Base-by-base conservation (phyloP, 2,113 vertebrate genomes). In the Anoplopoma fimbria region DNA sequence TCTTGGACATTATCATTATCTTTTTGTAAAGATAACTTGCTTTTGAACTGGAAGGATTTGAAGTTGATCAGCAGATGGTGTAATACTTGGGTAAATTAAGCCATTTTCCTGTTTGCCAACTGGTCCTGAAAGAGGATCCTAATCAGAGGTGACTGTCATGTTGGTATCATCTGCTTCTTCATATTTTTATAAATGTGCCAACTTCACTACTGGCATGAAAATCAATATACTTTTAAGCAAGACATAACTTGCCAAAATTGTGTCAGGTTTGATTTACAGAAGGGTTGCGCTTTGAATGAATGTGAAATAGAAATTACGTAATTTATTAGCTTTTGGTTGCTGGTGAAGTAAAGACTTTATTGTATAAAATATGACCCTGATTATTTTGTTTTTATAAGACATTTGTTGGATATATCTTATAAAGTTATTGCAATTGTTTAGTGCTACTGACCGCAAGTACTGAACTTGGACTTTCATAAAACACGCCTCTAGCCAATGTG, bases 321-420 rank as follows among this genome's bases (percentile, higher is more conserved):
- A 95, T 95, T 95, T 96, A 95, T 96, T 94, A 88, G 90, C 40
- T 90, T 92, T 87, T 81, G 89, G 75, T 89, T 90, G 89, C 58
- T 91, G 84, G 88, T 88, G 57, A 93, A 95, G 95, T 95, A 95
- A 96, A 96, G 85, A 86, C 83, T 93, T 93, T 93, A 88, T 60
- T 87, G 63, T 82, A 87, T 82, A 12, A 67, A 21, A 65, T 29
- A 47, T 60, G 63, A 21, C 33, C n/a, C n/a, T 51, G 25, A 81
- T 78, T 33, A n/a, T n/a, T n/a, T n/a, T n/a, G n/a, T 80, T 8
- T 79, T 82, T 82, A 49, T 15, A 12, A 74, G 10, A 29, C 4
- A 4, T 72, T 57, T 69, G 21, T 10, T 34, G 38, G 49, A 38
- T 51, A 14, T 67, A 3, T 31, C 21, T 13, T 27, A 21, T 19